phyloP scores from a whole-genome alignment of 1,140 invertebrate species.

The Meloidogyne hapla region DNA sequence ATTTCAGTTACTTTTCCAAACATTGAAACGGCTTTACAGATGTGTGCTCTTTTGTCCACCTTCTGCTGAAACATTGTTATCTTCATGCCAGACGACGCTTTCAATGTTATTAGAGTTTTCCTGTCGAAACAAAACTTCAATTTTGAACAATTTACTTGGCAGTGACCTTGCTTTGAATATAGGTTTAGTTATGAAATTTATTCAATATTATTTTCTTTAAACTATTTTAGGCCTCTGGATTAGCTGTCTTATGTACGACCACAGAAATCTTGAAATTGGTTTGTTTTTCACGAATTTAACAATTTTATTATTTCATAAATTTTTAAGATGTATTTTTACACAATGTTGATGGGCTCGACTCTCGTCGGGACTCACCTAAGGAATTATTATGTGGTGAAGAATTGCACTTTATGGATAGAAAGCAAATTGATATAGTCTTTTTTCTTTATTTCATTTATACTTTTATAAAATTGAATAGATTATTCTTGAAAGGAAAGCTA shows the following conservation, averaged over 20 bases:
- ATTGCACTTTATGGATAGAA: constrained; percentile 40
- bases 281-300: constrained; percentile 20
- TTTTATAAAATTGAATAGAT: neutral
- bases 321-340: constrained; percentile 51
- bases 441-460: neutral
- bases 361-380: constrained; percentile 13
- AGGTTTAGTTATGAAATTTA: neutral
- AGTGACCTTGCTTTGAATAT: neutral
- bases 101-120: constrained; percentile 21
- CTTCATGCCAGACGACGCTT: constrained; percentile 31
- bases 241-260: constrained; percentile 44
- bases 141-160: neutral
- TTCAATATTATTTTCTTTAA: neutral
- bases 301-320: neutral
- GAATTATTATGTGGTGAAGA: constrained; percentile 51
- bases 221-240: constrained; percentile 41
- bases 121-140: neutral
- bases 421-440: constrained; percentile 4
- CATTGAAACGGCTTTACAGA: constrained; percentile 48
- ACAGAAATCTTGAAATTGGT: constrained; percentile 52
- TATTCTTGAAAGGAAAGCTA: constrained; percentile 46
- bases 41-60: constrained; percentile 37
- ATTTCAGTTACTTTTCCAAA: constrained; percentile 43
- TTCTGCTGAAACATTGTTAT: constrained; percentile 28
- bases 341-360: constrained; percentile 37